Conservation (phyloP, 2,888 invertebrate species). For the Drosophila monieri region DNA sequence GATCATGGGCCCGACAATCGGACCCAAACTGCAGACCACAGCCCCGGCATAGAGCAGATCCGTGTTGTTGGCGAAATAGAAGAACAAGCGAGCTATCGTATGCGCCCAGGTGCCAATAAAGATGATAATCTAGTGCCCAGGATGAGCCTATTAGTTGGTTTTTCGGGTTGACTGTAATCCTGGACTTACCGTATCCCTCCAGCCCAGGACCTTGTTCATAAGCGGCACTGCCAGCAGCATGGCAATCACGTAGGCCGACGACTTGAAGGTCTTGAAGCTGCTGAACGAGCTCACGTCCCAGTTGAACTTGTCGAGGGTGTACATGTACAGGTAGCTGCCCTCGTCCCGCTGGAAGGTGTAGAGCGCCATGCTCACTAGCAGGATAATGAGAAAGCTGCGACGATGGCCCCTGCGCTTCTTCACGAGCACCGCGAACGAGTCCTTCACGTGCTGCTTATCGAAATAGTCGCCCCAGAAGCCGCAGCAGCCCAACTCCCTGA, state of each 20-base stretch:
- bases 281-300: constrained; percentile 90
- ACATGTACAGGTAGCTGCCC: constrained; percentile 89
- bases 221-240: constrained; percentile 89
- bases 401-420: constrained; percentile 86
- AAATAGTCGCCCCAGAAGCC: constrained; percentile 89
- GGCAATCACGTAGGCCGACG: constrained; percentile 88
- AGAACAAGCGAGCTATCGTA: constrained; percentile 88
- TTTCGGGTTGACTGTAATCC: neutral
- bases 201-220: constrained; percentile 88
- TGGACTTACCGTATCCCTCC: constrained; percentile 87
- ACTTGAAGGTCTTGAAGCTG: constrained; percentile 90
- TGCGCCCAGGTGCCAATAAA: constrained; percentile 90
- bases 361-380: constrained; percentile 90
- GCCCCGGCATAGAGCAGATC: constrained; percentile 89
- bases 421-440: constrained; percentile 87
- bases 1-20: constrained; percentile 90
- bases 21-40: constrained; percentile 90
- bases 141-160: neutral
- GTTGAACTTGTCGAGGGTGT: constrained; percentile 88
- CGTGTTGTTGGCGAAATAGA: constrained; percentile 86
- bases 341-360: constrained; percentile 94
- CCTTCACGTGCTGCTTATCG: constrained; percentile 87
- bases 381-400: constrained; percentile 87
- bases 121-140: constrained; percentile 86
- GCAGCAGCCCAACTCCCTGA: constrained; percentile 86